phyloP scores from a whole-genome alignment of 2,113 vertebrate genomes.

The Maylandia zebra region DNA sequence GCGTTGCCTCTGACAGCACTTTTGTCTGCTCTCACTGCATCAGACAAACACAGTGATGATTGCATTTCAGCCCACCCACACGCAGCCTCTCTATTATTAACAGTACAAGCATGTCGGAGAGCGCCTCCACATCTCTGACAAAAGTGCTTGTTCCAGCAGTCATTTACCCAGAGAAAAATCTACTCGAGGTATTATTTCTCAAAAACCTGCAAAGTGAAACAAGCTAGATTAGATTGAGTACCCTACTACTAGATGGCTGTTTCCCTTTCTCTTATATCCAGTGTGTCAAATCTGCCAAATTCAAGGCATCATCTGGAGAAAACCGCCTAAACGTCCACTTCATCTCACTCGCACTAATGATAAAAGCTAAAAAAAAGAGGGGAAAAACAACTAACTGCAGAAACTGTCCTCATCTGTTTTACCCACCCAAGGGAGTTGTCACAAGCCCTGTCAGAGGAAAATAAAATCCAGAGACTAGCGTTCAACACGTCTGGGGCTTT shows the following conservation, averaged over 20 bases:
- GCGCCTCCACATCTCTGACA: neutral
- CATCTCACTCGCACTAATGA: neutral
- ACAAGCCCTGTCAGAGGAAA: neutral
- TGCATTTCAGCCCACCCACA: slow-evolving; percentile 14
- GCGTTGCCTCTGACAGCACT: slow-evolving; percentile 10
- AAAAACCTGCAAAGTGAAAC: neutral
- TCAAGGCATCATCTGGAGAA: neutral
- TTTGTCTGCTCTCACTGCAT: neutral
- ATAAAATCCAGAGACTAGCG: neutral
- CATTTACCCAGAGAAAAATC: neutral
- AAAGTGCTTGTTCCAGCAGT: slow-evolving; percentile 32
- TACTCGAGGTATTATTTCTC: neutral
- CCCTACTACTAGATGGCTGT: neutral
- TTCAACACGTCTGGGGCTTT: neutral
- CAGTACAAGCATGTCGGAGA: slow-evolving; percentile 5
- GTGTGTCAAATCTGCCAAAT: neutral
- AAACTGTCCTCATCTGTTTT: neutral
- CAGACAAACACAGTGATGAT: slow-evolving; percentile 23
- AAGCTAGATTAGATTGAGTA: neutral
- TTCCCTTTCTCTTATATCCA: neutral
- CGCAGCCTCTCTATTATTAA: slow-evolving; percentile 31
- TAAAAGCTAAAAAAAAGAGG: neutral
- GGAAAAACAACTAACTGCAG: neutral
- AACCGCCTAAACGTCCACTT: neutral
- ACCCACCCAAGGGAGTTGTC: neutral